Conservation (phyloP, 2,797 vertebrate species). For the Tokudaia tokunoshimensis region DNA sequence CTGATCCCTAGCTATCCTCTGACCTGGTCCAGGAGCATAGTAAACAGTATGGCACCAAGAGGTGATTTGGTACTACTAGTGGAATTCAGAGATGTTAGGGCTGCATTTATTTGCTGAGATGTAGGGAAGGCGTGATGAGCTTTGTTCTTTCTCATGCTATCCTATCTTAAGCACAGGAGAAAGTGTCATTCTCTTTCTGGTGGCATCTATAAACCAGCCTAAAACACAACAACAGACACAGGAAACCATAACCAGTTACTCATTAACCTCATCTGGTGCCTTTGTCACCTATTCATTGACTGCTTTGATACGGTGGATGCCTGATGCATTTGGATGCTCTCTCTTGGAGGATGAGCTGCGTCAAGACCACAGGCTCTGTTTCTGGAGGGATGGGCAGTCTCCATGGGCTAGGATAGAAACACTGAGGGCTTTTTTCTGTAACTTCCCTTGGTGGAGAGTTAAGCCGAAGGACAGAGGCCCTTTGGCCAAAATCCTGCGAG, state of each 20-base stretch:
- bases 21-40: background rate
- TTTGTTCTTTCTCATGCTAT: background rate
- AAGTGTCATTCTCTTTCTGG: background rate
- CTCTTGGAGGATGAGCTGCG: background rate
- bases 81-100: background rate
- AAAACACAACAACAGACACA: conserved; percentile 74
- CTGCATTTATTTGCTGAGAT: background rate
- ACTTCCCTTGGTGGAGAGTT: background rate
- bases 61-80: background rate
- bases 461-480: background rate
- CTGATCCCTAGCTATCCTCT: background rate
- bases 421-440: background rate
- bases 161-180: background rate
- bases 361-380: background rate
- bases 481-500: background rate
- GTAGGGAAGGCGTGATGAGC: accelerated
- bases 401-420: background rate
- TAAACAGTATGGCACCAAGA: background rate
- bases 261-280: background rate
- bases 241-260: conserved; percentile 72
- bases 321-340: background rate
- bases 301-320: conserved; percentile 15
- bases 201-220: conserved; percentile 74
- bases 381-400: background rate
- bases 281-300: background rate